Percentiles rank a stretch among this genome's conserved stretches.
Evolutionary conservation across 2,113 vertebrate species (phyloP).

Genomic region (Gnathonemus longibarbis): DNA sequence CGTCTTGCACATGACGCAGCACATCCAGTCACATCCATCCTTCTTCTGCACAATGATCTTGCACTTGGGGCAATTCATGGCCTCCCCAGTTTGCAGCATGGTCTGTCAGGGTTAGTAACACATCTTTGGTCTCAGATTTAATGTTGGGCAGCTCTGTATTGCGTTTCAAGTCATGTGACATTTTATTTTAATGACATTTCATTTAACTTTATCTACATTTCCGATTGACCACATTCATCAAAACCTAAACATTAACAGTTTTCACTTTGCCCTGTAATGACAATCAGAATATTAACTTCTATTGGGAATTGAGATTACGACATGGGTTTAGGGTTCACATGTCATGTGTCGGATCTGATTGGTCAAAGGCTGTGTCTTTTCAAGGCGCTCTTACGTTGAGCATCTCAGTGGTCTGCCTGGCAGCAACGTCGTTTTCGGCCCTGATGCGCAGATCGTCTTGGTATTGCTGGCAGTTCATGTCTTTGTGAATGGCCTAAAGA

Average conservation of each 20-base stretch:
- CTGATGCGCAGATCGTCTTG: conserved; percentile 73
- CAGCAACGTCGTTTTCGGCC: conserved; percentile 68
- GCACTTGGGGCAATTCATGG: conserved; percentile 67
- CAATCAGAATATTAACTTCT: neutral
- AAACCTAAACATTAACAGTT: neutral
- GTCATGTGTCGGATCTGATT: neutral
- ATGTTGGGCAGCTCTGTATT: neutral
- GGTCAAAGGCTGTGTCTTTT: neutral
- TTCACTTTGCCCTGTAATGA: neutral
- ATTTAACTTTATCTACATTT: neutral
- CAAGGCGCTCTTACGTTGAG: conserved; percentile 54
- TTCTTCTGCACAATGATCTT: conserved; percentile 69
- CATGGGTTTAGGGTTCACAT: neutral
- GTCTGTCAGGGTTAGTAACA: conserved; percentile 33
- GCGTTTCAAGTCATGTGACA: neutral
- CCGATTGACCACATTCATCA: neutral
- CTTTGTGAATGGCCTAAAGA: conserved; percentile 69
- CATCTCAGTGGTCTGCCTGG: conserved; percentile 68
- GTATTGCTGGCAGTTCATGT: conserved; percentile 78
- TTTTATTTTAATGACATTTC: neutral
- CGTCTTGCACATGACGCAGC: conserved; percentile 66
- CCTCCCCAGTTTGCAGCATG: conserved; percentile 57
- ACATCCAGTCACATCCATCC: conserved; percentile 71
- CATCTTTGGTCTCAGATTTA: neutral
- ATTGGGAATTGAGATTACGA: neutral